phyloP scores from a whole-genome alignment of 2,797 vertebrate genomes.

The Erpetoichthys calabaricus region DNA sequence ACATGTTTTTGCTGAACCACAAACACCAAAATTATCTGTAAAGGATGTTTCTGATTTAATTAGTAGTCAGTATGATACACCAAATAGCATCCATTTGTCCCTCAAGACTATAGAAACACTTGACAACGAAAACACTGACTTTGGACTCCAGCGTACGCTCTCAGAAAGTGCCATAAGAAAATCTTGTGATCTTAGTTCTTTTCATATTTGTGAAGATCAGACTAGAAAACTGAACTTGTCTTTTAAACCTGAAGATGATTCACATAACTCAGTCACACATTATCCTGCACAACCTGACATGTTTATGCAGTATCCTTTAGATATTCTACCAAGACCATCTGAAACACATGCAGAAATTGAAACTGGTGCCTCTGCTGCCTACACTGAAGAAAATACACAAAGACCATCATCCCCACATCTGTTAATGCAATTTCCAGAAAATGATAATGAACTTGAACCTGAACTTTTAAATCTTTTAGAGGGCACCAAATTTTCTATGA shows the following conservation, averaged over 20 bases:
- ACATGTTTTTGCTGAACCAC: constrained; percentile 18
- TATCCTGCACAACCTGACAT: too few species aligned
- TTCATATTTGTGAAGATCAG: too few species aligned
- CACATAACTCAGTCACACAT: too few species aligned
- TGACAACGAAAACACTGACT: constrained; percentile 7
- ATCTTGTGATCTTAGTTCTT: background rate
- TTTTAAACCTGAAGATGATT: too few species aligned
- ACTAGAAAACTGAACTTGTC: too few species aligned
- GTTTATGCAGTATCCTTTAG: too few species aligned
- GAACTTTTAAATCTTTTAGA: constrained; percentile 16
- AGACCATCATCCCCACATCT: too few species aligned
- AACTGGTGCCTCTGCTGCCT: too few species aligned
- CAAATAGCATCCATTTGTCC: constrained; percentile 3
- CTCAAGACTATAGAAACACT: constrained; percentile 8
- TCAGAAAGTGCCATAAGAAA: constrained; percentile 9
- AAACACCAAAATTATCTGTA: constrained; percentile 6
- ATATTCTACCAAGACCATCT: too few species aligned
- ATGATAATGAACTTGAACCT: constrained; percentile 23
- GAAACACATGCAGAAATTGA: too few species aligned
- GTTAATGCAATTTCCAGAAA: too few species aligned
- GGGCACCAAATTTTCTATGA: background rate
- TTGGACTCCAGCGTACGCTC: constrained; percentile 7
- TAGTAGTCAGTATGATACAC: constrained; percentile 12
- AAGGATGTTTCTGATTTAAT: constrained; percentile 18
- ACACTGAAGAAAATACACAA: too few species aligned